Percentiles rank a stretch among this genome's conserved stretches.
Conservation (phyloP, 2,797 vertebrate species). For the Pantherophis vulpinus region DNA sequence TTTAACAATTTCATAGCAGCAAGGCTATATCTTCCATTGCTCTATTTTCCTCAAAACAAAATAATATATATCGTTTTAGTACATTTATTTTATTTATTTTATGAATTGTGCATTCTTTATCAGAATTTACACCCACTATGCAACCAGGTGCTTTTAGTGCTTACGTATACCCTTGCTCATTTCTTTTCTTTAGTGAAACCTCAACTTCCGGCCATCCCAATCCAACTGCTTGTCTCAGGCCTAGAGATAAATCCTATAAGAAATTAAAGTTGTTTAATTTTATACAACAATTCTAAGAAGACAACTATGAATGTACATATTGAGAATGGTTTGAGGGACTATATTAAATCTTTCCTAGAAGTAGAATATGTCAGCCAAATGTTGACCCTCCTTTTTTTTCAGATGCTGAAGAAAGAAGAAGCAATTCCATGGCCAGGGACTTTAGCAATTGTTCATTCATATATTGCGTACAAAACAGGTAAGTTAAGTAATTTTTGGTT, state of each 20-base stretch:
- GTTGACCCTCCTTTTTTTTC: slow-evolving; percentile 61
- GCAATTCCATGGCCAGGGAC: slow-evolving; percentile 98
- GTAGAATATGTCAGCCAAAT: slow-evolving; percentile 39
- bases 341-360: slow-evolving; percentile 7
- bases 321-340: slow-evolving; percentile 13
- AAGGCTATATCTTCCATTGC: not conserved
- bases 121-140: not conserved
- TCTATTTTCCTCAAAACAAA: not conserved
- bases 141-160: not conserved
- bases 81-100: not conserved
- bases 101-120: not conserved
- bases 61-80: not conserved
- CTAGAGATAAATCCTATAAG: not conserved
- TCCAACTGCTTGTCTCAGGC: not conserved
- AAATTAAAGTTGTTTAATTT: not conserved
- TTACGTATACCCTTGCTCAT: not conserved
- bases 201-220: not conserved
- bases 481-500: slow-evolving; percentile 44
- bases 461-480: slow-evolving; percentile 99
- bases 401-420: slow-evolving; percentile 99
- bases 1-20: not conserved
- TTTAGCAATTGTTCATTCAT: slow-evolving; percentile 98
- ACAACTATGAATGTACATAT: slow-evolving; percentile 30
- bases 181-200: not conserved
- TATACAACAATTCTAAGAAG: not conserved